phyloP scores from a whole-genome alignment of 2,113 vertebrate genomes.

The Psilopogon haemacephalus region DNA sequence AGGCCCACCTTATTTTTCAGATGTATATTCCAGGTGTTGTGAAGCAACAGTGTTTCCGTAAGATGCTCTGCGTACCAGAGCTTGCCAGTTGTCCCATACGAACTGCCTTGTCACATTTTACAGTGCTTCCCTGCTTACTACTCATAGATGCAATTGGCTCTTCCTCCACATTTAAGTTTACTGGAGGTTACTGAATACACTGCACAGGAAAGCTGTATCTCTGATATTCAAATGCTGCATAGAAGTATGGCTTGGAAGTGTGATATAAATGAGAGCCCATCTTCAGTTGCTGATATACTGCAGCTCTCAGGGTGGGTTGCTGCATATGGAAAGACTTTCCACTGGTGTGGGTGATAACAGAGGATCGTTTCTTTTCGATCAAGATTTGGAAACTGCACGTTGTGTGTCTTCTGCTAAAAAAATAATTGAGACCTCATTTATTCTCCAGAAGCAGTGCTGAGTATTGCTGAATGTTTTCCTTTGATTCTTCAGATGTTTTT shows the following conservation, averaged over 20 bases:
- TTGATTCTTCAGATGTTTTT: neutral
- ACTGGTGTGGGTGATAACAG: neutral
- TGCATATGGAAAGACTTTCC: neutral
- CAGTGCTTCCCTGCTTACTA: neutral
- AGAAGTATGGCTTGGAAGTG: neutral
- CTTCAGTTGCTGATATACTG: neutral
- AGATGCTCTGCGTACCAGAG: rapidly evolving
- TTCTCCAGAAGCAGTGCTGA: neutral
- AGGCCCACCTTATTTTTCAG: neutral
- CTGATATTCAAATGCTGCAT: neutral
- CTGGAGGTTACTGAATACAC: neutral
- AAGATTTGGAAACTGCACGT: neutral
- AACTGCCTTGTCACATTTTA: neutral
- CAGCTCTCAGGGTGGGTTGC: neutral
- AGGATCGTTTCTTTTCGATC: neutral
- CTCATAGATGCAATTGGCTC: neutral
- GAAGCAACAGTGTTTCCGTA: neutral
- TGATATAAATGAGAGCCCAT: neutral
- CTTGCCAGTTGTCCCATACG: neutral
- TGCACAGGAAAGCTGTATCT: neutral
- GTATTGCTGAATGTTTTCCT: neutral
- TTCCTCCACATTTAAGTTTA: neutral
- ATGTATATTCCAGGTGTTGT: neutral
- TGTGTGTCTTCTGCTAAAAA: neutral
- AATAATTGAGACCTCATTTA: neutral